Percentiles rank a stretch among this genome's conserved stretches.
These are phyloP conservation scores for Heterodera schachtii DNA, from an alignment of 1,140 invertebrate genomes.

Conservation along the genomic window DNA sequence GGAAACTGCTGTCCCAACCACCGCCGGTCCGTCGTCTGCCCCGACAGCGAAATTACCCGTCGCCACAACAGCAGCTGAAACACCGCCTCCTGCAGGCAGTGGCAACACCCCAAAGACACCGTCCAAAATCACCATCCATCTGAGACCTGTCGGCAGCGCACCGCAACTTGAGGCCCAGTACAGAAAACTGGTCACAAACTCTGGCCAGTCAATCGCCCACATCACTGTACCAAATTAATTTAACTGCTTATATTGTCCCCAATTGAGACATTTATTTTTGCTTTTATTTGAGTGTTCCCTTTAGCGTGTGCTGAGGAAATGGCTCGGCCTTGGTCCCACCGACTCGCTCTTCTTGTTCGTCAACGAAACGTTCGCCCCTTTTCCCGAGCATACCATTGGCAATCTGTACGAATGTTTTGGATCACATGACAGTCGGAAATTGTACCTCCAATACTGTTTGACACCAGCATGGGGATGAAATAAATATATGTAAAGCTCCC, in stretches of 20 bases:
- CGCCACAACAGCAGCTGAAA: neutral
- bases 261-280: too few species aligned
- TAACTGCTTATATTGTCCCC: too few species aligned
- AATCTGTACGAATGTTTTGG: conserved; percentile 28
- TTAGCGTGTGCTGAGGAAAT: conserved; percentile 18
- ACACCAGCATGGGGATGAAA: conserved; percentile 16
- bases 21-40: neutral
- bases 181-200: conserved; percentile 8
- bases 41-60: neutral
- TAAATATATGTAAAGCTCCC: too few species aligned
- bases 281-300: neutral
- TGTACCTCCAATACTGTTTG: conserved; percentile 20
- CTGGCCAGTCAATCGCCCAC: neutral
- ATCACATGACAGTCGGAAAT: neutral
- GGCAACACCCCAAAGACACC: neutral
- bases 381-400: conserved; percentile 17
- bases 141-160: conserved; percentile 22
- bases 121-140: conserved; percentile 16
- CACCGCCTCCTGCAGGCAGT: neutral
- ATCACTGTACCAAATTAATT: neutral
- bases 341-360: conserved; percentile 20
- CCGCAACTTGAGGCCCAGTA: conserved; percentile 21
- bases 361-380: conserved; percentile 20
- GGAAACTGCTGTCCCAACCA: neutral
- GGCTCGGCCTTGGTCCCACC: conserved; percentile 7